Conservation (phyloP, 2,113 vertebrate genomes). For the Salvelinus alpinus region DNA sequence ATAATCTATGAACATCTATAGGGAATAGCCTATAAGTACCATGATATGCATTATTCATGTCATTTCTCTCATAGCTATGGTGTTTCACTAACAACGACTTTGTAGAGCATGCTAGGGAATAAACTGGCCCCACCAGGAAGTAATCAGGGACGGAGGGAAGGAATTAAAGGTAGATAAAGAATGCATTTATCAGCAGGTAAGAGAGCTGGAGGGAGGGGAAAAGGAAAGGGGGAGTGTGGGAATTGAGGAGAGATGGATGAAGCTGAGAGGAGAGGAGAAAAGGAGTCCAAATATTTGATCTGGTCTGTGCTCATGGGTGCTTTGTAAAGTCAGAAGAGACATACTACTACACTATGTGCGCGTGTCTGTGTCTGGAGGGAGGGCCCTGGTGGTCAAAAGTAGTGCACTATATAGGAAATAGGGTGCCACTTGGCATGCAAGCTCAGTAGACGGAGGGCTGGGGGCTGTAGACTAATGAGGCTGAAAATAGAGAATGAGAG, state of each 20-base stretch:
- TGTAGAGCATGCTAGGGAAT: no score
- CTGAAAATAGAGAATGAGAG: no score
- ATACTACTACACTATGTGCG: not conserved
- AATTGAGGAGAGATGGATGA: not conserved
- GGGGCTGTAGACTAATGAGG: not conserved
- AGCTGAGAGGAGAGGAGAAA: constrained; percentile 14
- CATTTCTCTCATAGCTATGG: no score
- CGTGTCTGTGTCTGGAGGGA: not conserved
- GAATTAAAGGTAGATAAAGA: not conserved
- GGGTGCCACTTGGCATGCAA: not conserved
- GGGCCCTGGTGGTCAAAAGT: no score
- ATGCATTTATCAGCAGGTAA: not conserved
- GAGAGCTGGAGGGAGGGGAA: not conserved
- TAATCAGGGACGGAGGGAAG: no score
- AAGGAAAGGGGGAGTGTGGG: not conserved
- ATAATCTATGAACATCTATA: not conserved
- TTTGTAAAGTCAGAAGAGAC: not conserved
- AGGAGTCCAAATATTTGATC: constrained; percentile 47
- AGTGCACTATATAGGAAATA: no score
- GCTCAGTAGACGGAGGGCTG: not conserved
- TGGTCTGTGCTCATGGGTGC: constrained; percentile 15
- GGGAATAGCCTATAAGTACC: not conserved
- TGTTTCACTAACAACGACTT: no score
- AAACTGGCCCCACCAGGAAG: no score
- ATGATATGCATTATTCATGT: not conserved